Evolutionary conservation across 2,888 invertebrate genomes (phyloP).

Genomic region (Diplolepis rosae): DNA sequence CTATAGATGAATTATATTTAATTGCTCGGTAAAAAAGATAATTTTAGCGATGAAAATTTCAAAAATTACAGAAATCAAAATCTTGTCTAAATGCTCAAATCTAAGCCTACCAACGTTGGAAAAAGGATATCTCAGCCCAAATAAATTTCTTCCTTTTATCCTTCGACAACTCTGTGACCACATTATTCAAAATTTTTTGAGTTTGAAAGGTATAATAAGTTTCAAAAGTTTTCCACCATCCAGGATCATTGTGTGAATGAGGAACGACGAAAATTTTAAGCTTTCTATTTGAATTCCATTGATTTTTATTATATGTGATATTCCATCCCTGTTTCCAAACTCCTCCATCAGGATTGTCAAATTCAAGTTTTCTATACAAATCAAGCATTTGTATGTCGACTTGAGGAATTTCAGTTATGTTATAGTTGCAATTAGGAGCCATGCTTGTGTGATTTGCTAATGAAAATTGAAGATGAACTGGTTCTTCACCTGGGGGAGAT

Average conservation of each 20-base stretch:
- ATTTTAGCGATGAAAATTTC: too few species aligned
- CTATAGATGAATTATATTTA: too few species aligned
- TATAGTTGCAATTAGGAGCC: slow-evolving; percentile 75
- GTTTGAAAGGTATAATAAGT: slow-evolving; percentile 94
- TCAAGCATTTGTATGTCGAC: slow-evolving; percentile 92
- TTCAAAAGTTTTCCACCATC: slow-evolving; percentile 98
- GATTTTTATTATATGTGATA: slow-evolving; percentile 84
- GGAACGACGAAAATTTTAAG: slow-evolving; percentile 96
- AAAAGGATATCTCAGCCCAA: slow-evolving; percentile 97
- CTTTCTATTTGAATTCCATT: slow-evolving; percentile 87
- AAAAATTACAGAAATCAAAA: too few species aligned
- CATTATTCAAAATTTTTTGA: slow-evolving; percentile 91
- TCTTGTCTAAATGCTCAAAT: too few species aligned
- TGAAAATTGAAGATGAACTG: neutral
- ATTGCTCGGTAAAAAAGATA: too few species aligned
- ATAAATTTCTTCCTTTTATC: slow-evolving; percentile 92
- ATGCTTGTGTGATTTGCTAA: slow-evolving; percentile 30
- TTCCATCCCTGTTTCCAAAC: slow-evolving; percentile 99
- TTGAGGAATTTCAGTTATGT: slow-evolving; percentile 77
- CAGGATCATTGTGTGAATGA: slow-evolving; percentile 99
- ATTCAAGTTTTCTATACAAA: slow-evolving; percentile 88
- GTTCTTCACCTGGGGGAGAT: slow-evolving; percentile 25
- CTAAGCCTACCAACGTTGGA: slow-evolving; percentile 88
- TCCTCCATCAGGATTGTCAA: slow-evolving; percentile 96
- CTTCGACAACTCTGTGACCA: slow-evolving; percentile 87